Percentiles rank a stretch among this genome's conserved stretches.
Conservation (phyloP, 2,113 vertebrate genomes). For the Takifugu flavidus region DNA sequence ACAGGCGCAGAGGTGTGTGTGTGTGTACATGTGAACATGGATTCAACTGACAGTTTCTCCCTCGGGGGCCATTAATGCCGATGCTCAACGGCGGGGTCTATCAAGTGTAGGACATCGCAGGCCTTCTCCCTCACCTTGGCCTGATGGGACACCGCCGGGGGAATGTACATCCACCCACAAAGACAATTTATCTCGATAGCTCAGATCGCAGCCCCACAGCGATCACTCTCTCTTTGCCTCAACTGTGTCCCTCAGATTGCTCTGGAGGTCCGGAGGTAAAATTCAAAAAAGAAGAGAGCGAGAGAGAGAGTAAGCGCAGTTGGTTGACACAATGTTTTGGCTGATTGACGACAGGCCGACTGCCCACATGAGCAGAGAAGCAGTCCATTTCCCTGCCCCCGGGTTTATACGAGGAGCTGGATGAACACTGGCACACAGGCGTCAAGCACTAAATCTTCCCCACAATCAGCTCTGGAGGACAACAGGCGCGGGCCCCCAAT, state of each 20-base stretch:
- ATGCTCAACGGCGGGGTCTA: slow-evolving; percentile 44
- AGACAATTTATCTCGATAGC: slow-evolving; percentile 56
- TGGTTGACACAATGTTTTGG: slow-evolving; percentile 33
- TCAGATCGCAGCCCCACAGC: slow-evolving; percentile 14
- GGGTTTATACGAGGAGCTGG: slow-evolving; percentile 25
- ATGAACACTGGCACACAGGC: slow-evolving; percentile 20
- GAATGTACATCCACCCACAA: slow-evolving; percentile 39
- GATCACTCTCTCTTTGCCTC: slow-evolving; percentile 6
- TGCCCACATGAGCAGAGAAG: slow-evolving; percentile 14
- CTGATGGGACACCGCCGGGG: slow-evolving; percentile 48
- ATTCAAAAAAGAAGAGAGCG: background rate
- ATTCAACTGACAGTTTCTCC: slow-evolving; percentile 55
- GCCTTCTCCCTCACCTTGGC: slow-evolving; percentile 33
- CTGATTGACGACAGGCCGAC: slow-evolving; percentile 40
- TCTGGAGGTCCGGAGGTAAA: slow-evolving; percentile 31
- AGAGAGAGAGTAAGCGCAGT: background rate
- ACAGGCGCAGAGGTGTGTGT: slow-evolving; percentile 9
- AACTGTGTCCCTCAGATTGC: slow-evolving; percentile 28
- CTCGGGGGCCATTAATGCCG: slow-evolving; percentile 56
- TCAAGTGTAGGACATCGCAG: slow-evolving; percentile 47
- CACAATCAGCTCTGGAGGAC: slow-evolving; percentile 20
- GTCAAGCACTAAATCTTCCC: slow-evolving; percentile 33
- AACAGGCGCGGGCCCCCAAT: background rate
- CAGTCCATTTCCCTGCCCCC: slow-evolving; percentile 15
- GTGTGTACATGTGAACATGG: slow-evolving; percentile 17